Base-by-base conservation (phyloP, 2,113 vertebrate genomes). In the Cinclus mexicanus region DNA sequence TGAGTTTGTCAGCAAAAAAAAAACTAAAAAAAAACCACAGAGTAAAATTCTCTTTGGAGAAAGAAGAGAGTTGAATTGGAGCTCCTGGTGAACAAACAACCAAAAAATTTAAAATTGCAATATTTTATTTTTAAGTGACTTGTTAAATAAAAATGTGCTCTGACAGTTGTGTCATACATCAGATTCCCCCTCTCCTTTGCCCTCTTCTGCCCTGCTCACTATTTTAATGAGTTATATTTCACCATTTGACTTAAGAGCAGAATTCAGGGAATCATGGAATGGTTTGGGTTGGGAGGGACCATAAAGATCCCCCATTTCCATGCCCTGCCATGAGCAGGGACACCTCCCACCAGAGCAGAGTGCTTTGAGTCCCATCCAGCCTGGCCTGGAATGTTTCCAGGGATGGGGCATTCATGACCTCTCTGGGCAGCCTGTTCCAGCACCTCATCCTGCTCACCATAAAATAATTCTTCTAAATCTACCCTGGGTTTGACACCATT, bases 1-100 rank as follows among this genome's bases (percentile, higher is more conserved):
- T 76, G 85, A 76, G 21, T 35, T 93, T 78, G 55, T 92, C 77
- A 92, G 90, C 69, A 92, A 69, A 94, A 96, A 46, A 90, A 81
- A 37, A 37, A 37, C n/a, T n/a, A 37, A 37, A 37, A 37, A 69
- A 94, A 96, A 46, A 90, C 78, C 9, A 53, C 12, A 67, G 82
- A 92, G 33, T 12, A 29, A 92, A 78, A 86, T 11, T 42, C 61
- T 23, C 28, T 87, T 56, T 46, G 44, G 44, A 53, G 64, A 72
- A 55, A 20, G 35, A 59, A 71, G 76, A 60, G 17, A 61, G 24
- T 71, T 75, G 80, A 86, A 50, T 25, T 15, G 17, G n/a, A 76
- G 25, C 11, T 64, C 22, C 26, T 59, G 39, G 14, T 59, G 9
- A 1, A 21, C 47, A 69, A 41, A 35, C 17, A 81, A 76, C 44